A percentile compares a stretch with the other conserved stretches of the same genome.
Conservation (phyloP, 2,888 invertebrate species). For the Itoplectis maculator region DNA sequence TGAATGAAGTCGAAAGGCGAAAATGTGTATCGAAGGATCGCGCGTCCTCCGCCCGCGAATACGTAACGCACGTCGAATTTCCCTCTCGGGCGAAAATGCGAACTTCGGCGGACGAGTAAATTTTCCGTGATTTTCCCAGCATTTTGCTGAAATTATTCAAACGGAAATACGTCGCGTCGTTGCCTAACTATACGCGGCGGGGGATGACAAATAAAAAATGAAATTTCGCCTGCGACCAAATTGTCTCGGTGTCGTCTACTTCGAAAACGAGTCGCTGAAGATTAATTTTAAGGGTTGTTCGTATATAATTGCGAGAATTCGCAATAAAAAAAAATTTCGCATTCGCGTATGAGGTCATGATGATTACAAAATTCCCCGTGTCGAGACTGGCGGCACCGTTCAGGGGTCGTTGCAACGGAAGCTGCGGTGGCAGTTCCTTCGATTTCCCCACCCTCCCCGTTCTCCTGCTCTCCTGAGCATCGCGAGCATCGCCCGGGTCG, state of each 20-base stretch:
- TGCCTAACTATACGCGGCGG: neutral
- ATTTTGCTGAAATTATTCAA: conserved; percentile 12
- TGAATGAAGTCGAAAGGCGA: conserved; percentile 2
- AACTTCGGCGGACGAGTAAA: conserved; percentile 8
- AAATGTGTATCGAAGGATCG: neutral
- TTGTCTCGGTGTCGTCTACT: no score
- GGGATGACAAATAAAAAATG: neutral
- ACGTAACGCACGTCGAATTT: conserved; percentile 8
- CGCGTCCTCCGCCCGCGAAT: neutral
- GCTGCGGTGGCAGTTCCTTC: conserved; percentile 40
- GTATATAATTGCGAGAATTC: conserved; percentile 10
- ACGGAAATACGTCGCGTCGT: conserved; percentile 34
- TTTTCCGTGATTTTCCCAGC: conserved; percentile 34
- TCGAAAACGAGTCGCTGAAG: no score
- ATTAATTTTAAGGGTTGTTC: no score
- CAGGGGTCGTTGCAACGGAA: conserved; percentile 57
- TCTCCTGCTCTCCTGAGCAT: neutral
- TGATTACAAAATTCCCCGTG: conserved; percentile 26
- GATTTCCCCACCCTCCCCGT: neutral
- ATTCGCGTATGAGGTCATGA: neutral
- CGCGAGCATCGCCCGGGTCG: neutral
- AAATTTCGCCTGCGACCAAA: neutral
- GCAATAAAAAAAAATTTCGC: conserved; percentile 29
- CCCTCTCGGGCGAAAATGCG: conserved; percentile 15
- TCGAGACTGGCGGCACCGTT: conserved; percentile 8